phyloP scores from a whole-genome alignment of 2,113 vertebrate species.

The Caracal caracal region DNA sequence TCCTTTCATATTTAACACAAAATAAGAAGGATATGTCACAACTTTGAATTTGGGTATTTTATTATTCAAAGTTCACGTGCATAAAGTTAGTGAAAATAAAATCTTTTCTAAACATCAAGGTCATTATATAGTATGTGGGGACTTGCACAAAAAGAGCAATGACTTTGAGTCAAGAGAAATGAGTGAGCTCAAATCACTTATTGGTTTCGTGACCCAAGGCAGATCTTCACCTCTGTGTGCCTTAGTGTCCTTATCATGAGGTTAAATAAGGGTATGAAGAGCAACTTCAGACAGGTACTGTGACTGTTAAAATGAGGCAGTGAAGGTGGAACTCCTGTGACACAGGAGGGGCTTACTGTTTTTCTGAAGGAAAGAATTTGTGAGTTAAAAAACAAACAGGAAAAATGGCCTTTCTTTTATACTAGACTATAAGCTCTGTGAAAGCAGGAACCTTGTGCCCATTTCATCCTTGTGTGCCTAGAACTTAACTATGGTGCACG shows the following conservation, averaged over 20 bases:
- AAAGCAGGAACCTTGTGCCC: not conserved
- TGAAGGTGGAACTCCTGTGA: not conserved
- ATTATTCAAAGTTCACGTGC: not conserved
- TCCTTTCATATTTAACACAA: not conserved
- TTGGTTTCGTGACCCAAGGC: not conserved
- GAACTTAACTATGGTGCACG: not conserved
- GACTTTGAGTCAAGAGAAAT: not conserved
- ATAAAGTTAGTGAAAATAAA: conserved; percentile 5
- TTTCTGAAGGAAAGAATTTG: not conserved
- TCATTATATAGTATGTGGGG: not conserved
- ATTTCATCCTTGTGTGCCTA: not conserved
- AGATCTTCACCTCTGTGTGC: not conserved
- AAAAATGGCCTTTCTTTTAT: not conserved
- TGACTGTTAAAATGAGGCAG: not conserved
- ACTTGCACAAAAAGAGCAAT: not conserved
- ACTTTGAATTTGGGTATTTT: not conserved
- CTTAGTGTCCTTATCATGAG: not conserved
- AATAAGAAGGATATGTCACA: not conserved
- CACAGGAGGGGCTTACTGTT: not conserved
- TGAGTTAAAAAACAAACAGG: not conserved
- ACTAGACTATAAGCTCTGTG: not conserved
- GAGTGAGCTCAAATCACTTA: not conserved
- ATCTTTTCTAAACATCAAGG: not conserved
- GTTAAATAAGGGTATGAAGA: not conserved
- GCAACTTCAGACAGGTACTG: not conserved